Conservation (phyloP, 2,797 vertebrate species). For the Okamejei kenojei region DNA sequence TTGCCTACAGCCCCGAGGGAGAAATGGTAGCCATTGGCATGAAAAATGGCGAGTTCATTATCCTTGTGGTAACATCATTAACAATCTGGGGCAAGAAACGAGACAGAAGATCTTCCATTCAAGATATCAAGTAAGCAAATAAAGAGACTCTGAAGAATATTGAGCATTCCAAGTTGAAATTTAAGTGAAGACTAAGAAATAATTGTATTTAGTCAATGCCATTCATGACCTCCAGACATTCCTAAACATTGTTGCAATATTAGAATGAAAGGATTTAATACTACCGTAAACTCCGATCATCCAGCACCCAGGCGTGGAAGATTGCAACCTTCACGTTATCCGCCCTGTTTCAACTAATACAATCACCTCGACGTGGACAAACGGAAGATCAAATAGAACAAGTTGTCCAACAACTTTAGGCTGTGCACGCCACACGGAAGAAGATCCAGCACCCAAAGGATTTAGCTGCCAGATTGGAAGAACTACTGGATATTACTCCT, state of each 20-base stretch:
- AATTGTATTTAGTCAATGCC: background rate
- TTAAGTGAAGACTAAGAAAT: background rate
- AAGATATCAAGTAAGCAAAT: conserved; percentile 80
- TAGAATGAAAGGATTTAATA: background rate
- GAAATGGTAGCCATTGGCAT: conserved; percentile 98
- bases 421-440: too few relatives aligned
- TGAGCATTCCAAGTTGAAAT: background rate
- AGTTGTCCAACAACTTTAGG: too few relatives aligned
- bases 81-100: conserved; percentile 98
- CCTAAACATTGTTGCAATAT: background rate
- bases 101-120: conserved; percentile 81
- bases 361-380: too few relatives aligned
- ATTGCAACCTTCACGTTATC: too few relatives aligned
- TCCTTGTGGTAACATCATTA: conserved; percentile 84
- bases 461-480: too few relatives aligned
- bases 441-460: too few relatives aligned
- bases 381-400: too few relatives aligned
- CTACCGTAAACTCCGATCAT: background rate
- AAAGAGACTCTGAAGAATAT: background rate
- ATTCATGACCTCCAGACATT: background rate
- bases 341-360: too few relatives aligned
- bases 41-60: conserved; percentile 96
- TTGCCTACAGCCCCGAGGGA: conserved; percentile 88
- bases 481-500: too few relatives aligned
- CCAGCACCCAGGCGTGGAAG: too few relatives aligned